These are phyloP conservation scores for Auanema sp. DNA, from an alignment of 2,888 invertebrate species.

Conservation along the genomic window DNA sequence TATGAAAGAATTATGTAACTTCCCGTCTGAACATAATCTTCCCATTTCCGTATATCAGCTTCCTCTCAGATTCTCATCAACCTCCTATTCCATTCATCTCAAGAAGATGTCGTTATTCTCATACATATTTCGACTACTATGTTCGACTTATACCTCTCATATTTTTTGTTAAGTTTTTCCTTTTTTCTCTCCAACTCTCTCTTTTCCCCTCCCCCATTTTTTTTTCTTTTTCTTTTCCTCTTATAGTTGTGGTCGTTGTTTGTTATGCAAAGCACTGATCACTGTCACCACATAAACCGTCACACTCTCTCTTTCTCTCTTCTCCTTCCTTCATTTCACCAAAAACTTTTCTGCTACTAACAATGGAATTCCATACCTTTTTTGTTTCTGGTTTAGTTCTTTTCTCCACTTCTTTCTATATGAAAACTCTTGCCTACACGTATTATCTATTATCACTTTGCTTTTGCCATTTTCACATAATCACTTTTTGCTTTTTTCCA, in stretches of 20 bases:
- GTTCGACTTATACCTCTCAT: not conserved
- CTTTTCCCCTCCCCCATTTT: constrained; percentile 5
- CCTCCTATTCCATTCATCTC: too few species aligned
- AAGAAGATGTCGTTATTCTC: too few species aligned
- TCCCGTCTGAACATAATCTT: too few species aligned
- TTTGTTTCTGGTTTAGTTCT: too few species aligned
- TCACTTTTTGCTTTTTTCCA: not conserved
- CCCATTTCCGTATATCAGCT: too few species aligned
- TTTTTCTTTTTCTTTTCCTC: constrained; percentile 2
- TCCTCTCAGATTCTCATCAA: too few species aligned
- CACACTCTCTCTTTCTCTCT: constrained; percentile 6
- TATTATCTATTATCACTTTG: too few species aligned
- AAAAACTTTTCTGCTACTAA: not conserved
- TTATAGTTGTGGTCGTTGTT: not conserved
- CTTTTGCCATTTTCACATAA: constrained; percentile 2
- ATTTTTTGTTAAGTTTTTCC: constrained; percentile 21
- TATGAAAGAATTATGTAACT: too few species aligned
- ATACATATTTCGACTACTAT: too few species aligned
- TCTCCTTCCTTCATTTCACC: constrained; percentile 1
- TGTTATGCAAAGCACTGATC: constrained; percentile 3
- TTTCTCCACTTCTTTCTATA: too few species aligned
- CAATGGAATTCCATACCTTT: too few species aligned
- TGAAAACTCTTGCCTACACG: too few species aligned
- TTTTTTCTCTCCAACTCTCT: constrained; percentile 11
- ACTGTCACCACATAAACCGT: constrained; percentile 5